Conservation (phyloP, 2,113 vertebrate species). For the Colossoma macropomum region DNA sequence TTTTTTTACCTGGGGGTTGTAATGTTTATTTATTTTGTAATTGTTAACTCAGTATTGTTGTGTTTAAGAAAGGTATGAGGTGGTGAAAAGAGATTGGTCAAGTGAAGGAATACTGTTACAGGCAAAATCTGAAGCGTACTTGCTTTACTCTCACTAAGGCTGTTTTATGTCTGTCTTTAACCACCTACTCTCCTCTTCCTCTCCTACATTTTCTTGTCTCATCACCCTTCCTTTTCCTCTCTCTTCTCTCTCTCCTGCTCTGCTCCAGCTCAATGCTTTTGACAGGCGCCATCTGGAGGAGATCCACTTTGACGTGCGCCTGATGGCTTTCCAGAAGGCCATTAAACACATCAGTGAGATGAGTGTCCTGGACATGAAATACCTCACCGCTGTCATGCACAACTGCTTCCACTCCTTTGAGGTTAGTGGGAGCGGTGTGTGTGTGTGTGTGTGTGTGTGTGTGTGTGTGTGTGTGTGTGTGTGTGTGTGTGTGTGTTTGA, state of each 20-base stretch:
- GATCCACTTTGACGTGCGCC: constrained; percentile 90
- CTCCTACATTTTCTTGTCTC: background rate
- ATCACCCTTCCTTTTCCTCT: background rate
- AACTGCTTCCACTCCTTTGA: constrained; percentile 95
- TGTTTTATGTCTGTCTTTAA: background rate
- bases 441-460: background rate
- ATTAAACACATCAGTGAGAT: constrained; percentile 81
- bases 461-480: background rate
- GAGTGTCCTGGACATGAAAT: constrained; percentile 84
- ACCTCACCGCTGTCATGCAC: constrained; percentile 84
- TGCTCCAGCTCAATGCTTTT: constrained; percentile 88
- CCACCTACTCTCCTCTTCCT: background rate
- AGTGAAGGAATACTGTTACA: no score
- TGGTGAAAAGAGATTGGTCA: no score
- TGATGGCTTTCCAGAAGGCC: constrained; percentile 87
- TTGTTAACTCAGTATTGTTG: no score
- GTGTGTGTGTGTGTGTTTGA: background rate
- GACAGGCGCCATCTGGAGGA: constrained; percentile 93
- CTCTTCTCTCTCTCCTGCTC: background rate
- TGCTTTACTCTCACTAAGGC: no score
- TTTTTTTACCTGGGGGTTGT: no score
- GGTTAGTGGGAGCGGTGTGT: constrained; percentile 68
- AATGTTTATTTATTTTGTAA: no score
- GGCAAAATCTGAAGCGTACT: no score
- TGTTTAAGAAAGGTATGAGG: no score